A percentile compares a stretch with the other conserved stretches of the same genome.
Evolutionary conservation across 2,797 vertebrate species (phyloP).

Genomic region (Malacoctenus gilli): DNA sequence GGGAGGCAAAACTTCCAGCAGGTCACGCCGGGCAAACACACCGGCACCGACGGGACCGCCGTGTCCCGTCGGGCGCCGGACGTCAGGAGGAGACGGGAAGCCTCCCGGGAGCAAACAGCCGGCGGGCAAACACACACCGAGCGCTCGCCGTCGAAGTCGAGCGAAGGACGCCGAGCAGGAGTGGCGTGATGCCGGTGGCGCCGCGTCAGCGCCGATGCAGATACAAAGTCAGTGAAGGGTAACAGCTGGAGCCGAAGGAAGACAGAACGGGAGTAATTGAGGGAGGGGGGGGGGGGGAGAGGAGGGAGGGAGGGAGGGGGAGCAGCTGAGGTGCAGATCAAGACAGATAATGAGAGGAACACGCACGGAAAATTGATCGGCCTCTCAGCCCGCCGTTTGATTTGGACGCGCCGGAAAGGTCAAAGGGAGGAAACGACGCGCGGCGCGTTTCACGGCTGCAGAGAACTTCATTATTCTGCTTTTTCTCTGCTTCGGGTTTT

Average conservation of each 20-base stretch:
- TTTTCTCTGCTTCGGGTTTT: no score
- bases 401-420: slow-evolving; percentile 4
- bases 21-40: slow-evolving; percentile 38
- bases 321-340: slow-evolving; percentile 9
- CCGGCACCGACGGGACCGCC: slow-evolving; percentile 7
- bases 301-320: background rate
- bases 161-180: no score
- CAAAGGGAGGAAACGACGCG: background rate
- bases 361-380: background rate
- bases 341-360: slow-evolving; percentile 7
- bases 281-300: background rate
- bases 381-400: background rate
- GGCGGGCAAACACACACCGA: slow-evolving; percentile 4
- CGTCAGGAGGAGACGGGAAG: slow-evolving; percentile 16
- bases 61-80: slow-evolving; percentile 14
- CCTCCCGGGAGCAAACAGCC: slow-evolving; percentile 22
- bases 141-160: no score
- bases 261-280: slow-evolving; percentile 14
- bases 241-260: slow-evolving; percentile 51
- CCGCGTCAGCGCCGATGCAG: slow-evolving; percentile 49
- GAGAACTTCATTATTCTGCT: no score
- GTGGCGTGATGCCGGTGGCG: background rate
- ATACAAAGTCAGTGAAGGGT: background rate
- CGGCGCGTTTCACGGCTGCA: no score
- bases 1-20: slow-evolving; percentile 22